phyloP scores from a whole-genome alignment of 2,797 vertebrate species.

The Pseudomugil gertrudae region DNA sequence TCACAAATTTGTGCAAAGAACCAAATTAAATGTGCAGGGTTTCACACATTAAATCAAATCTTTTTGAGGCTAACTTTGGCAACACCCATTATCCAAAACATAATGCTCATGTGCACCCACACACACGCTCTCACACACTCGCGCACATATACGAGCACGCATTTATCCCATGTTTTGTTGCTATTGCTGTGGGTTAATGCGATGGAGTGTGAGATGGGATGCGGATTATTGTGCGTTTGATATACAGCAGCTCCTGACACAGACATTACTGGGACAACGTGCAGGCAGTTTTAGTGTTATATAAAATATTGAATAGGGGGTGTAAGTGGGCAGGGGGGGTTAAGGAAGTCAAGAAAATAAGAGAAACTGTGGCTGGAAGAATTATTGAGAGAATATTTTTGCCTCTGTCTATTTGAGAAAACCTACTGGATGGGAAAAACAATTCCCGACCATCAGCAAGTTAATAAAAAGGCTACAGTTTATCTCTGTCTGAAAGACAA shows the following conservation, averaged over 20 bases:
- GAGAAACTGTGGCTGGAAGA: constrained; percentile 53
- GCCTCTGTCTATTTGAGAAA: constrained; percentile 70
- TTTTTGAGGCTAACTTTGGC: constrained; percentile 31
- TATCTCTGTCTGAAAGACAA: constrained; percentile 84
- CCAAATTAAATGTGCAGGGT: constrained; percentile 41
- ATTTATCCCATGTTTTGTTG: constrained; percentile 10
- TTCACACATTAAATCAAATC: constrained; percentile 43
- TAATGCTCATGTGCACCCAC: constrained; percentile 7
- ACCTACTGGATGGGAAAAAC: constrained; percentile 66
- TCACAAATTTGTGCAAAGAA: constrained; percentile 27
- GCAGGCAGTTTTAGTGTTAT: constrained; percentile 42
- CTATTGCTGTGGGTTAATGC: constrained; percentile 47
- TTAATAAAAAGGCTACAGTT: constrained; percentile 82
- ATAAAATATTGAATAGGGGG: constrained; percentile 28
- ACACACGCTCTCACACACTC: constrained; percentile 22
- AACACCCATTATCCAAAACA: constrained; percentile 27
- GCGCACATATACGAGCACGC: constrained; percentile 15
- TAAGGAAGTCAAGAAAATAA: constrained; percentile 49
- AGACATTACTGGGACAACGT: constrained; percentile 51
- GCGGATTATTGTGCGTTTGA: constrained; percentile 57
- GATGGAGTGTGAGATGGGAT: constrained; percentile 51
- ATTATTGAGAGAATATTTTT: constrained; percentile 68
- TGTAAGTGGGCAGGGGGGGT: neutral
- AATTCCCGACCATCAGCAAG: constrained; percentile 78
- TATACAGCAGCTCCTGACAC: constrained; percentile 39